Conservation (phyloP, 2,113 vertebrate genomes). For the Alouatta palliata region DNA sequence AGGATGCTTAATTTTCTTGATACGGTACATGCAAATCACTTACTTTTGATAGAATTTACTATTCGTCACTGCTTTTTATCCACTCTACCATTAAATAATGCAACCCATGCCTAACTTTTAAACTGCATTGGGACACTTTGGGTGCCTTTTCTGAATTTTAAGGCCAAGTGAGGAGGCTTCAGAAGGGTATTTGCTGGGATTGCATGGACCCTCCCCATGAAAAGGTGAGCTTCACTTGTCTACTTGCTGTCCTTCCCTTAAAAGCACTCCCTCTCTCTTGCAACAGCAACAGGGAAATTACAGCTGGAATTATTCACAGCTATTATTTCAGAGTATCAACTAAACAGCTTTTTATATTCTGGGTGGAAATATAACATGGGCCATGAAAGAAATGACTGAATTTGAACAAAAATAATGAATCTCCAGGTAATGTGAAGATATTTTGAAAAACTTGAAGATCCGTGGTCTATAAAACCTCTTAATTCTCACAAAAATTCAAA, state of each 20-base stretch:
- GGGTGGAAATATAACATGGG: background rate
- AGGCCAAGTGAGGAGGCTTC: background rate
- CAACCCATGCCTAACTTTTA: background rate
- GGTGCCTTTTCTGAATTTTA: background rate
- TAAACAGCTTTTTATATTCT: background rate
- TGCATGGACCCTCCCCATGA: fast-evolving
- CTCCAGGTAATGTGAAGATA: background rate
- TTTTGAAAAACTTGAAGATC: background rate
- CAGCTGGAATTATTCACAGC: background rate
- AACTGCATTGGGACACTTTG: background rate
- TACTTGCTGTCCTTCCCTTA: background rate
- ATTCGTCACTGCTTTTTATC: background rate
- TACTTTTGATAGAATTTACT: conserved; percentile 20
- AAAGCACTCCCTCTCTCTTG: background rate
- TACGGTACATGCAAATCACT: conserved; percentile 42
- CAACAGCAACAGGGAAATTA: background rate
- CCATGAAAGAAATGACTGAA: background rate
- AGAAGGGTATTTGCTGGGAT: background rate
- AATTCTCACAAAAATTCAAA: background rate
- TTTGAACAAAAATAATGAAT: conserved; percentile 5
- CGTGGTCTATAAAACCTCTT: background rate
- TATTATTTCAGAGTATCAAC: background rate
- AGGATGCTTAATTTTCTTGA: conserved; percentile 43
- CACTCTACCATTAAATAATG: background rate
- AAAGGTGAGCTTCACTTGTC: background rate